Evolutionary conservation across 2,113 vertebrate genomes (phyloP).

Genomic region (Saimiri boliviensis): DNA sequence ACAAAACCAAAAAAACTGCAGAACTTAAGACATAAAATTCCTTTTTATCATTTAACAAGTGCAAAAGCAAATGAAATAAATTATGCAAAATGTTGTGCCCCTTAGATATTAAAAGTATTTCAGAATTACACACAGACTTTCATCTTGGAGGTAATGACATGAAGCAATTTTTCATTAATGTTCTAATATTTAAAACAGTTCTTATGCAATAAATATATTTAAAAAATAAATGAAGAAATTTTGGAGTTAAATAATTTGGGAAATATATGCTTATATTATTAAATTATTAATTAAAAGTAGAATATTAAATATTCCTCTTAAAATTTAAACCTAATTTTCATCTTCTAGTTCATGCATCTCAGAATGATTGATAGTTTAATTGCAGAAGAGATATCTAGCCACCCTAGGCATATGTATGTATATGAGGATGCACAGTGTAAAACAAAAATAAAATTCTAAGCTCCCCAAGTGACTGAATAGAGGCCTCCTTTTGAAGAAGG

Average conservation of each 20-base stretch:
- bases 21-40: background rate
- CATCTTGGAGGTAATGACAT: background rate
- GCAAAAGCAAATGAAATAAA: background rate
- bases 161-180: background rate
- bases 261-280: background rate
- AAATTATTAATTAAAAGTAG: background rate
- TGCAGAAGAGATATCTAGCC: background rate
- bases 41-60: background rate
- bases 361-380: background rate
- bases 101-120: background rate
- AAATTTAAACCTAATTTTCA: background rate
- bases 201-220: background rate
- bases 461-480: too few species aligned
- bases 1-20: background rate
- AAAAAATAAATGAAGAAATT: background rate
- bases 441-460: too few species aligned
- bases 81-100: background rate
- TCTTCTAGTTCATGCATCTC: background rate
- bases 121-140: background rate
- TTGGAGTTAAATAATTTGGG: background rate
- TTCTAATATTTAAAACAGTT: background rate
- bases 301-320: background rate
- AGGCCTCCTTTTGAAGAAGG: too few species aligned
- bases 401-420: rapidly evolving
- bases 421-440: background rate